Evolutionary conservation across 1,140 invertebrate genomes (phyloP).

Genomic region (Drosophila triauraria): DNA sequence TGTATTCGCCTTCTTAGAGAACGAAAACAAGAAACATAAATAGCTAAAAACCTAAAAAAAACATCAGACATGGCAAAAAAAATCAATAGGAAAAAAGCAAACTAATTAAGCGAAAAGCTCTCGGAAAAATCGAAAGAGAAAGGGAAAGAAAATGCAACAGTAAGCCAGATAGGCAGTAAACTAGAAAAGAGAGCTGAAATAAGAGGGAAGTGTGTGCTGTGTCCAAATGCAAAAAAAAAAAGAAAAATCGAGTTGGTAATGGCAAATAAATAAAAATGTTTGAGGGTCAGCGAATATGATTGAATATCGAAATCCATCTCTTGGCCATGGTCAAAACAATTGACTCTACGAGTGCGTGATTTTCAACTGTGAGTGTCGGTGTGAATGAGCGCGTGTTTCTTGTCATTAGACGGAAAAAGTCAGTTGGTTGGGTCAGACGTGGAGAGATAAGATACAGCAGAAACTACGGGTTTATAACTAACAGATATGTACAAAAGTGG

Average conservation of each 20-base stretch:
- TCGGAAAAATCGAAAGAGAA: constrained; percentile 44
- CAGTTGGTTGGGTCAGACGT: constrained; percentile 31
- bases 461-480: constrained; percentile 18
- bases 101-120: constrained; percentile 66
- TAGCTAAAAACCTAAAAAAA: constrained; percentile 17
- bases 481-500: constrained; percentile 15
- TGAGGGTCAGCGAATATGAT: constrained; percentile 59
- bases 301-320: constrained; percentile 47
- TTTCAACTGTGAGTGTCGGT: constrained; percentile 10
- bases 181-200: neutral
- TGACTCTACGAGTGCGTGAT: constrained; percentile 39
- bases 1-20: constrained; percentile 27
- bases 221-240: constrained; percentile 31
- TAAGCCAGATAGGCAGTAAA: constrained; percentile 39
- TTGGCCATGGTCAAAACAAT: constrained; percentile 50
- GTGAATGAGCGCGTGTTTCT: constrained; percentile 38
- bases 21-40: constrained; percentile 19
- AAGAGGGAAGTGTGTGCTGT: constrained; percentile 12
- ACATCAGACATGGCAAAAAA: constrained; percentile 6
- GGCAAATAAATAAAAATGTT: constrained; percentile 32
- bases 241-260: constrained; percentile 11
- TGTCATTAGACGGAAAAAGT: constrained; percentile 30
- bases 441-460: constrained; percentile 29
- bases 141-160: constrained; percentile 18
- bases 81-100: constrained; percentile 44